Percentiles rank a stretch among this genome's conserved stretches.
These are phyloP conservation scores for Drosophila cardini DNA, from an alignment of 1,140 invertebrate genomes.

Conservation along the genomic window DNA sequence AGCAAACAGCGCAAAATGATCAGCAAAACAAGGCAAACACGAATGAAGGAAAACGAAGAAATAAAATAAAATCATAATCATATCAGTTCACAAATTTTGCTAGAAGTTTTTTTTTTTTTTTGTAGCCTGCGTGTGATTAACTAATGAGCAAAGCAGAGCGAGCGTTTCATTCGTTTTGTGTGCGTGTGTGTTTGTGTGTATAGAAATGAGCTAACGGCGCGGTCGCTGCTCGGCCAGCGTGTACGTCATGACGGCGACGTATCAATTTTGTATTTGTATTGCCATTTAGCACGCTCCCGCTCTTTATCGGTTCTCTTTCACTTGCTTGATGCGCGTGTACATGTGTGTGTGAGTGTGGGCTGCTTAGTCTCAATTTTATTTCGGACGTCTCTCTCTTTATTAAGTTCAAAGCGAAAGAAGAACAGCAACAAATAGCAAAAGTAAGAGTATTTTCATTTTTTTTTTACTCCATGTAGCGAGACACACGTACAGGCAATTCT, in stretches of 20 bases:
- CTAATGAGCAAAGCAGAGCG: constrained; percentile 51
- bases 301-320: constrained; percentile 7
- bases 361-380: constrained; percentile 11
- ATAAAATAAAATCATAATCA: constrained; percentile 60
- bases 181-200: constrained; percentile 12
- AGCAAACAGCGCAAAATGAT: constrained; percentile 30
- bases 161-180: neutral
- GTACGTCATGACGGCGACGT: constrained; percentile 40
- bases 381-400: constrained; percentile 7
- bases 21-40: constrained; percentile 16
- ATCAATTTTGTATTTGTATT: constrained; percentile 29
- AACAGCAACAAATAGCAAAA: constrained; percentile 37
- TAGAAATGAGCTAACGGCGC: constrained; percentile 8
- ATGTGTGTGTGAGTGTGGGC: constrained; percentile 10
- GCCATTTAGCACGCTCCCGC: constrained; percentile 13
- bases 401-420: neutral
- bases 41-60: constrained; percentile 30
- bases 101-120: constrained; percentile 35
- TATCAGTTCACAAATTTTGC: constrained; percentile 61
- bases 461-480: neutral
- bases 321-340: neutral
- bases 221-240: constrained; percentile 12
- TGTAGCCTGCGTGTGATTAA: constrained; percentile 56
- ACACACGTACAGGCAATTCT: constrained; percentile 1
- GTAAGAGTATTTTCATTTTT: constrained; percentile 2